Conservation (phyloP, 2,888 invertebrate species). For the Ormyrus thymus region DNA sequence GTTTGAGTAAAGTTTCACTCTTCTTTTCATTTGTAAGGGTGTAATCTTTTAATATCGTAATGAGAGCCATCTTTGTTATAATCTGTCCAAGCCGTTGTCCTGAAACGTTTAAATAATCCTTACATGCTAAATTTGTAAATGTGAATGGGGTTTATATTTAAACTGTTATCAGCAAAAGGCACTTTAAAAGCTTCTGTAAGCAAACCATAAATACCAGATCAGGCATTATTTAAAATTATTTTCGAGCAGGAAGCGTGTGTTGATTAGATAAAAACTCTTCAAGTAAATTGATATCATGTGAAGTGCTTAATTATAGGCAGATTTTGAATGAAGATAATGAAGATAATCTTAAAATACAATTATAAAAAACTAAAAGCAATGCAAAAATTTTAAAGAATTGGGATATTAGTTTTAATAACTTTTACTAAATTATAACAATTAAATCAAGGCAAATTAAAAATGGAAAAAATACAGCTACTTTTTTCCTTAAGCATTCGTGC, state of each 20-base stretch:
- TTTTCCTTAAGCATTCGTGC: too few species aligned
- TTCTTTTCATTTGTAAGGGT: slow-evolving; percentile 56
- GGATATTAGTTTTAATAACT: too few species aligned
- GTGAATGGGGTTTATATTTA: slow-evolving; percentile 26
- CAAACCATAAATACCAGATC: neutral
- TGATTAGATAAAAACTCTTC: slow-evolving; percentile 28
- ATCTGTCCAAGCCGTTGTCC: slow-evolving; percentile 63
- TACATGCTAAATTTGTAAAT: neutral
- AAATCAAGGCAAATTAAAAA: too few species aligned
- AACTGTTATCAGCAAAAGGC: slow-evolving; percentile 34
- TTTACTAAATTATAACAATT: too few species aligned
- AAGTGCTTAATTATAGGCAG: slow-evolving; percentile 1
- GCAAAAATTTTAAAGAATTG: too few species aligned
- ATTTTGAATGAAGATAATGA: slow-evolving; percentile 7
- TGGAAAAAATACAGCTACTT: too few species aligned
- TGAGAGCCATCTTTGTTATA: slow-evolving; percentile 62
- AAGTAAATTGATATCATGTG: neutral
- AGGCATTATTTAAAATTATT: slow-evolving; percentile 5
- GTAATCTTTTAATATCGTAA: slow-evolving; percentile 61
- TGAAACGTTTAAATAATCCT: slow-evolving; percentile 23
- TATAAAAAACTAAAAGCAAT: too few species aligned
- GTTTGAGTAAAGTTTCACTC: slow-evolving; percentile 52
- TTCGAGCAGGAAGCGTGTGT: neutral
- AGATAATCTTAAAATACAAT: neutral
- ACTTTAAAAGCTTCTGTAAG: slow-evolving; percentile 25